Conservation (phyloP, 2,113 vertebrate species). For the Silurus asotus region DNA sequence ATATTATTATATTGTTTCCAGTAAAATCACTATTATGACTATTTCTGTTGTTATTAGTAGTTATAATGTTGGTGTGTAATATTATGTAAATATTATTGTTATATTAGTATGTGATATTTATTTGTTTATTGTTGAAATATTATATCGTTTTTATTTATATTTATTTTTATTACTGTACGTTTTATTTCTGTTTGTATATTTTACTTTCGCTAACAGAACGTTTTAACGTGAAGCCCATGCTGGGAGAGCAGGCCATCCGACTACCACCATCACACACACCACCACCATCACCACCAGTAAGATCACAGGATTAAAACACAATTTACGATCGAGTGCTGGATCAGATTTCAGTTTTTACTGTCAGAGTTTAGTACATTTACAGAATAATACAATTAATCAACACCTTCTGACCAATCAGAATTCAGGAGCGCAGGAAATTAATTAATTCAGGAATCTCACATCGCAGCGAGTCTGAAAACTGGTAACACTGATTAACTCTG, state of each 20-base stretch:
- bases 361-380: neutral
- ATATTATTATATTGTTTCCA: too few relatives aligned
- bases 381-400: neutral
- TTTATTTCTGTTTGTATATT: constrained; percentile 2
- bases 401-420: neutral
- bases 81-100: neutral
- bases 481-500: neutral
- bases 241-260: constrained; percentile 62
- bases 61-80: too few relatives aligned
- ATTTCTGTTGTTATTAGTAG: neutral
- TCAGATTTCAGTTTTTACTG: neutral
- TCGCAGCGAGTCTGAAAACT: neutral
- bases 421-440: neutral
- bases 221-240: constrained; percentile 69
- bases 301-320: neutral
- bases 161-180: neutral
- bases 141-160: neutral
- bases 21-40: neutral
- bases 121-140: neutral
- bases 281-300: constrained; percentile 43
- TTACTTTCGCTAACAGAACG: constrained; percentile 60
- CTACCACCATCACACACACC: neutral
- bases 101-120: neutral
- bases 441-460: neutral
- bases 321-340: neutral